Evolutionary conservation across 1,140 invertebrate genomes (phyloP).

Genomic region (Caenorhabditis elegans): DNA sequence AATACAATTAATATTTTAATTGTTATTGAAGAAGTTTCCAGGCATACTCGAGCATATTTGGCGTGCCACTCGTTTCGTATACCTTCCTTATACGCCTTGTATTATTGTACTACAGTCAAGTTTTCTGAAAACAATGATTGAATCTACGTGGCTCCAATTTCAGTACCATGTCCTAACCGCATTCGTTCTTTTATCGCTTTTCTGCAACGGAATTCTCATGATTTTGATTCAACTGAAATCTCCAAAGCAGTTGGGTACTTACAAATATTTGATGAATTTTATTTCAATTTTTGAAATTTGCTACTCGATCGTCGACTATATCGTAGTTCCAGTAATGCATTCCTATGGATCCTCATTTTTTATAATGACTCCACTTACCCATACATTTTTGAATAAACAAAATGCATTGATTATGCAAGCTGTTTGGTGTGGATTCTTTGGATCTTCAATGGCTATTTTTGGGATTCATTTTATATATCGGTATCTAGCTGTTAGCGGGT

Average conservation of each 20-base stretch:
- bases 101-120: too few relatives aligned
- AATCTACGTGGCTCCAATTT: not conserved
- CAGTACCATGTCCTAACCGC: not conserved
- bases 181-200: not conserved
- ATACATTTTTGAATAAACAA: not conserved
- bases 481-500: not conserved
- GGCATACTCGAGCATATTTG: too few relatives aligned
- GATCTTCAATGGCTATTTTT: not conserved
- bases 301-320: not conserved
- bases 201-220: not conserved
- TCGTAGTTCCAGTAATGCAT: not conserved
- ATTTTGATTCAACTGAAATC: not conserved
- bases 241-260: not conserved
- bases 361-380: not conserved
- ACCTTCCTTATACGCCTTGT: too few relatives aligned
- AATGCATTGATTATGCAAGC: not conserved
- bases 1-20: too few relatives aligned
- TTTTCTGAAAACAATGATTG: not conserved
- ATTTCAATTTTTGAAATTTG: not conserved
- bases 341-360: not conserved
- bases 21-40: too few relatives aligned
- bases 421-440: not conserved
- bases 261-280: not conserved
- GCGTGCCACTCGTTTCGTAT: too few relatives aligned
- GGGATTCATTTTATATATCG: not conserved